Base-by-base conservation (phyloP, 2,797 vertebrate genomes). In the Tapera naevia region DNA sequence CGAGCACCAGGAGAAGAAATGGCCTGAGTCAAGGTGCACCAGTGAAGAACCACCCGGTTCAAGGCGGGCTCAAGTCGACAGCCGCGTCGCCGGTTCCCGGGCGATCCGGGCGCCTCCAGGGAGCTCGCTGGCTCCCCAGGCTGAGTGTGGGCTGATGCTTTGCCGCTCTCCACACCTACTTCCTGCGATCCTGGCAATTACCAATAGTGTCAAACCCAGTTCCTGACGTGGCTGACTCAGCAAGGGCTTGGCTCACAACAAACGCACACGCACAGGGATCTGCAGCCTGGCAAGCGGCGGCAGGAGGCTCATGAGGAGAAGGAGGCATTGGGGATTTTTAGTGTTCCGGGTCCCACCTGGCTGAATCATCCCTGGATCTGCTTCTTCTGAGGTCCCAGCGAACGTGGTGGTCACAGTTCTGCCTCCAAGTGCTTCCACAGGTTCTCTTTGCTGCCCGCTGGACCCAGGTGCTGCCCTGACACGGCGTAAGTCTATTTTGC, bases 201-300 rank as follows among this genome's bases (percentile, higher is more conserved):
- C 93, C 97, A 95, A 83, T 62, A 62, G 93, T 86, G 79, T 61
- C 96, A 97, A 97, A 91, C 96, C 96, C 50, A 8, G 97, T 94
- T 97, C 94, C 97, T 97, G 95, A 98, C 96, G 95, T 97, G 97
- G 91, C 96, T 98, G 97, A 98, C 96, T 98, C 98, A 98, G 95
- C 97, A 95, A 96, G 96, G 96, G 97, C 91, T 96, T 93, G 96
- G 96, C 96, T 96, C 84, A 91, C 93, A 96, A 97, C 94, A 95
- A 96, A 94, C 54, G 80, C 93, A 71, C 25, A 61, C n/a, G 32
- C 82, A 22, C 86, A 93, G 71, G 78, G 81, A 96, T 80, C 93
- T 10, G 50, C 91, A 91, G 93, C 93, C 84, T 18, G 27, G 88
- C 88, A 87, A 93, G 60, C 65, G 64, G 80, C 12, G 9, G 58